Percentiles rank a stretch among this genome's conserved stretches.
These are phyloP conservation scores for Paratilapia polleni DNA, from an alignment of 2,113 vertebrate genomes.

Conservation along the genomic window DNA sequence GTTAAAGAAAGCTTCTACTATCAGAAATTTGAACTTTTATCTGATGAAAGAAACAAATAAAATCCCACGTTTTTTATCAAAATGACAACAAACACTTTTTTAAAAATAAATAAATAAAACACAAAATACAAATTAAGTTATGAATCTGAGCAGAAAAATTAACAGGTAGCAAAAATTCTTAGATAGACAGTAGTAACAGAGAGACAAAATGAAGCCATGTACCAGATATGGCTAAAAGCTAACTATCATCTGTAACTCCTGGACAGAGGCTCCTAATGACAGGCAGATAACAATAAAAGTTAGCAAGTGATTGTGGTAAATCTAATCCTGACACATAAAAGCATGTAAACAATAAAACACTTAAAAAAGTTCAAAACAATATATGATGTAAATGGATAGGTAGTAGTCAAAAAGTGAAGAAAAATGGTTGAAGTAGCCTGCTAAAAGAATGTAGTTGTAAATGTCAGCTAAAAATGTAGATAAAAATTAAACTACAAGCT, in stretches of 20 bases:
- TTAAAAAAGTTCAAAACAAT: not conserved
- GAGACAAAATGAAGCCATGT: not conserved
- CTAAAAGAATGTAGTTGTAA: not conserved
- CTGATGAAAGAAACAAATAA: no score
- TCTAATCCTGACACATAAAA: not conserved
- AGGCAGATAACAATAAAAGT: not conserved
- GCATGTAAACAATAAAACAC: not conserved
- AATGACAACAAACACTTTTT: no score
- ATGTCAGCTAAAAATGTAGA: not conserved
- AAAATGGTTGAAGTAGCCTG: not conserved
- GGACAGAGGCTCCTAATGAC: not conserved
- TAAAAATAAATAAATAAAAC: no score
- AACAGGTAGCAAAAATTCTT: not conserved
- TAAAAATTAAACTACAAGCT: not conserved
- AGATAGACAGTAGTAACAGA: not conserved
- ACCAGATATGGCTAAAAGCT: not conserved
- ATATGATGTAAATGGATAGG: not conserved
- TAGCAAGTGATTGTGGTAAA: not conserved
- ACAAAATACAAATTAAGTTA: not conserved
- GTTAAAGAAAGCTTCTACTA: not conserved
- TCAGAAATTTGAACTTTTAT: not conserved
- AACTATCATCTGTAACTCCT: not conserved
- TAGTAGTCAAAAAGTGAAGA: not conserved
- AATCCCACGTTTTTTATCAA: accelerated
- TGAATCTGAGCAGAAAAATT: not conserved